Conservation (phyloP, 2,113 vertebrate species). For the Apteryx owenii region DNA sequence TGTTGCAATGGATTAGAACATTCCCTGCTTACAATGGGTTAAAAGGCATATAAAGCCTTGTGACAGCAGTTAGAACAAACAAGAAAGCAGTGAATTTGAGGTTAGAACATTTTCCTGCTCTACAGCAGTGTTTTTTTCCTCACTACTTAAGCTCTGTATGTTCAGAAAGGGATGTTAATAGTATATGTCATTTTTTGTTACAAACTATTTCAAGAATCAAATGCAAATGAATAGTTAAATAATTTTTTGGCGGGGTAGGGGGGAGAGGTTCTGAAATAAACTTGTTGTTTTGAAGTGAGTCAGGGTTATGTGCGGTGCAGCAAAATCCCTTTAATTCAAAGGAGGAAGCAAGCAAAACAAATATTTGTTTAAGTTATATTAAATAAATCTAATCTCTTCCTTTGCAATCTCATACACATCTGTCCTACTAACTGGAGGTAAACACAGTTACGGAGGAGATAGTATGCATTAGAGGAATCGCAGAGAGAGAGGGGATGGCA, state of each 20-base stretch:
- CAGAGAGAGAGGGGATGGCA: not conserved
- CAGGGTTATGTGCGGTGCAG: not conserved
- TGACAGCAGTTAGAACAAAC: not conserved
- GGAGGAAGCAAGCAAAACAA: not conserved
- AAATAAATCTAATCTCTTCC: not conserved
- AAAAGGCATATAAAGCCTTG: not conserved
- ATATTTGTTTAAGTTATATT: not conserved
- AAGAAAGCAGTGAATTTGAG: not conserved
- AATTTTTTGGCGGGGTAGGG: not conserved
- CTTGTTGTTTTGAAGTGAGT: slow-evolving; percentile 4
- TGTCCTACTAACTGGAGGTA: not conserved
- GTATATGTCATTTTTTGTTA: slow-evolving; percentile 33
- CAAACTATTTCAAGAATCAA: not conserved
- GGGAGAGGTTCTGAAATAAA: not conserved
- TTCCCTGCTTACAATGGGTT: not conserved
- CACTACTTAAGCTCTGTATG: not conserved
- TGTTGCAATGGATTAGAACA: not conserved
- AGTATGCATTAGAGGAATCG: not conserved
- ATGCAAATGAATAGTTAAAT: slow-evolving; percentile 39
- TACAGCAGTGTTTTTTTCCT: not conserved
- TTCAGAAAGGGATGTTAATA: slow-evolving; percentile 51
- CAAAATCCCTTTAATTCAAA: not conserved
- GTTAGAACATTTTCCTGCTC: not conserved
- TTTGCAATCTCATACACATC: not conserved
- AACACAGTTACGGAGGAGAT: not conserved